Evolutionary conservation across 1,140 invertebrate species (phyloP).

Genomic region (Pseudoatta argentina): DNA sequence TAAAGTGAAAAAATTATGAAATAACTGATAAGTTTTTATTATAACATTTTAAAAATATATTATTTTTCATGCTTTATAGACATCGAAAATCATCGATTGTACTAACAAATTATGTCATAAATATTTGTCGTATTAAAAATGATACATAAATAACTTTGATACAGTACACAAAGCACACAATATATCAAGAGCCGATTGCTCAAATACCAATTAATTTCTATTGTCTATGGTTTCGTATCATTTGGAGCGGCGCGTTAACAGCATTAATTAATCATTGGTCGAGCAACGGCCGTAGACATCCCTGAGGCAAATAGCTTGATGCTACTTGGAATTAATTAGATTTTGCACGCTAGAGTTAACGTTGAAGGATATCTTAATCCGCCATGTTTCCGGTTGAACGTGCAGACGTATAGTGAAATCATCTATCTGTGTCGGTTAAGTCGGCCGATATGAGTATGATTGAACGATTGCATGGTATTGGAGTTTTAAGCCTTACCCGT

Average conservation of each 20-base stretch:
- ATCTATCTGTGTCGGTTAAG: constrained; percentile 50
- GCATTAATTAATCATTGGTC: constrained; percentile 68
- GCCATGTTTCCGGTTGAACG: constrained; percentile 26
- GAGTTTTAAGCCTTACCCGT: constrained; percentile 34
- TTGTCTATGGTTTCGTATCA: constrained; percentile 43
- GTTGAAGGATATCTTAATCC: constrained; percentile 54
- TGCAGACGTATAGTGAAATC: constrained; percentile 7
- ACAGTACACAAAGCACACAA: not conserved
- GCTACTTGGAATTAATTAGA: constrained; percentile 61
- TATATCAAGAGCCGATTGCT: constrained; percentile 22
- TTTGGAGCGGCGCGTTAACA: constrained; percentile 43
- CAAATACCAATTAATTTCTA: constrained; percentile 67
- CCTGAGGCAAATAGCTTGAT: constrained; percentile 52
- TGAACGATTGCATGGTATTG: constrained; percentile 21
- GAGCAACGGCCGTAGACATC: constrained; percentile 38
- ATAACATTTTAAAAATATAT: not conserved
- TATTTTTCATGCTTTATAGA: not conserved
- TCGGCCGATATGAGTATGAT: constrained; percentile 45
- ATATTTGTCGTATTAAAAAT: not conserved
- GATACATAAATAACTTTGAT: constrained; percentile 24
- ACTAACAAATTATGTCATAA: constrained; percentile 9
- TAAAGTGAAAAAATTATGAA: too few relatives aligned
- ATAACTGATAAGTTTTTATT: too few relatives aligned
- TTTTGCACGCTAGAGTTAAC: constrained; percentile 47
- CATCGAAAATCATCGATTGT: not conserved